These are phyloP conservation scores for Sphaeridia pumilis DNA, from an alignment of 2,888 invertebrate genomes.

Conservation along the genomic window DNA sequence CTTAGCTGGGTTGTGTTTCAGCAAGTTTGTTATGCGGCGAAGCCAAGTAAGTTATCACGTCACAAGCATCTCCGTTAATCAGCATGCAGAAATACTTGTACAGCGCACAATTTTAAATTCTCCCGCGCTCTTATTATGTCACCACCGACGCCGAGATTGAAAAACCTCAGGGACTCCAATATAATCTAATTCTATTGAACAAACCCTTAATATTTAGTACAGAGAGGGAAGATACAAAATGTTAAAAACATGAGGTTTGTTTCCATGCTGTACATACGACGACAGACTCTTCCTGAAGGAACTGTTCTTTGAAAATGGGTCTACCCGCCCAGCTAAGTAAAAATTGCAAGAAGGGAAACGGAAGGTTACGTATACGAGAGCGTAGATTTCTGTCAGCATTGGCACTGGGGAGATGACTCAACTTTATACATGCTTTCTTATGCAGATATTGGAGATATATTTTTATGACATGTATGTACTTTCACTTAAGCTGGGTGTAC, in stretches of 20 bases:
- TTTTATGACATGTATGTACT: too few species aligned
- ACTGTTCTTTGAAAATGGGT: too few species aligned
- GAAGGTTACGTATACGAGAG: too few species aligned
- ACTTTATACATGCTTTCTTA: background rate
- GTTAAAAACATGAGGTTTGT: too few species aligned
- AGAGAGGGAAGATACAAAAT: too few species aligned
- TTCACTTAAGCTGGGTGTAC: too few species aligned
- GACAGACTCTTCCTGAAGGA: too few species aligned
- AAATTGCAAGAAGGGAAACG: too few species aligned
- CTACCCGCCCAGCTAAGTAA: background rate
- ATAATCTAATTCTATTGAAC: slow-evolving; percentile 1
- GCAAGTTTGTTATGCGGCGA: background rate
- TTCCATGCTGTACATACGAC: too few species aligned
- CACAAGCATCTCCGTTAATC: background rate
- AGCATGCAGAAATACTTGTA: background rate
- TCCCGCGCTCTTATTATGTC: too few species aligned
- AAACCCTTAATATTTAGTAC: background rate
- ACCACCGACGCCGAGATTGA: background rate
- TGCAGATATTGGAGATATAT: background rate
- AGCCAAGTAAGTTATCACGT: background rate
- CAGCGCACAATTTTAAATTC: too few species aligned
- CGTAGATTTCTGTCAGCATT: background rate
- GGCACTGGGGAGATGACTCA: background rate
- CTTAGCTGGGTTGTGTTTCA: background rate
- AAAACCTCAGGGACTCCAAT: background rate